Evolutionary conservation across 2,888 invertebrate species (phyloP).

Genomic region (Cotesia congregata): DNA sequence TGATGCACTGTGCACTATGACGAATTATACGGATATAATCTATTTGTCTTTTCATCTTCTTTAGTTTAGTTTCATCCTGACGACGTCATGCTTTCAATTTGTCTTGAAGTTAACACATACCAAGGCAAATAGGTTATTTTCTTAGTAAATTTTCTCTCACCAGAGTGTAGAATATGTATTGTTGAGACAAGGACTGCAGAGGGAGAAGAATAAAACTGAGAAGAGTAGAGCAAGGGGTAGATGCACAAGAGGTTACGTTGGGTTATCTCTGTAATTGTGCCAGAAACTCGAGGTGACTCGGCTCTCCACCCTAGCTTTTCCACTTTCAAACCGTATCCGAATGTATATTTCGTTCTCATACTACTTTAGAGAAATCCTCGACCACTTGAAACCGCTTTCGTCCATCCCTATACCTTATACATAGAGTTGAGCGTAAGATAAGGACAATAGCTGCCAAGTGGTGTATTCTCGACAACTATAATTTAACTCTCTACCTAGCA

Average conservation of each 20-base stretch:
- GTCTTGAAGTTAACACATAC: slow-evolving; percentile 24
- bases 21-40: slow-evolving; percentile 19
- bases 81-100: slow-evolving; percentile 31
- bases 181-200: background rate
- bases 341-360: slow-evolving; percentile 35
- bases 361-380: slow-evolving; percentile 21
- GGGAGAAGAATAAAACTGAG: slow-evolving; percentile 16
- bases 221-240: slow-evolving; percentile 18
- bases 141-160: slow-evolving; percentile 24
- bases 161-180: background rate
- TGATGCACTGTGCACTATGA: slow-evolving; percentile 4
- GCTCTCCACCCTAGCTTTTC: slow-evolving; percentile 33
- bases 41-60: slow-evolving; percentile 5
- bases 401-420: slow-evolving; percentile 15
- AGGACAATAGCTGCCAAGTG: slow-evolving; percentile 59
- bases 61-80: slow-evolving; percentile 11
- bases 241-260: slow-evolving; percentile 26
- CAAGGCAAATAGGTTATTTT: slow-evolving; percentile 8
- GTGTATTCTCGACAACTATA: slow-evolving; percentile 48
- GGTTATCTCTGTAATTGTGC: slow-evolving; percentile 47
- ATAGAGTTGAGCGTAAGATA: slow-evolving; percentile 46
- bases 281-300: slow-evolving; percentile 41
- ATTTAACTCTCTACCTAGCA: slow-evolving; percentile 13
- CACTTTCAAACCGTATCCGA: slow-evolving; percentile 32
- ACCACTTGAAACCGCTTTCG: slow-evolving; percentile 28